phyloP scores from a whole-genome alignment of 2,113 vertebrate genomes.

The Morone saxatilis region DNA sequence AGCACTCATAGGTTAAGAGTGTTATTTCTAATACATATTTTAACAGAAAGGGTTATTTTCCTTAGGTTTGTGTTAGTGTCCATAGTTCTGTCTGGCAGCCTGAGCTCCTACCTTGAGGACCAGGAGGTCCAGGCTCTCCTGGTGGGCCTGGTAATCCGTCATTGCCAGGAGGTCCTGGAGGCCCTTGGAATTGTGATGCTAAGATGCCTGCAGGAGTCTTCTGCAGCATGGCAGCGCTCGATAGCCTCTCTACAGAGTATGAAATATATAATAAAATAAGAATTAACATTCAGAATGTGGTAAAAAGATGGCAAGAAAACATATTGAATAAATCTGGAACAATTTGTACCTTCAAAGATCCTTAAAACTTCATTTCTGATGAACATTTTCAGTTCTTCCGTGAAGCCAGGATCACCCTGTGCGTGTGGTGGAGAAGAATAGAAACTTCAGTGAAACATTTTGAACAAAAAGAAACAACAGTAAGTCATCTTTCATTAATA shows the following conservation, averaged over 20 bases:
- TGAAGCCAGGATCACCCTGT: slow-evolving; percentile 88
- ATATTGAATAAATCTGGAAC: neutral
- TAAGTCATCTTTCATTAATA: slow-evolving; percentile 53
- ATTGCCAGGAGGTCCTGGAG: slow-evolving; percentile 92
- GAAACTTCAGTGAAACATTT: slow-evolving; percentile 49
- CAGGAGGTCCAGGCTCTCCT: slow-evolving; percentile 89
- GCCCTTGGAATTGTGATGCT: slow-evolving; percentile 89
- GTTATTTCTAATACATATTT: slow-evolving; percentile 38
- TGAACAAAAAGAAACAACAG: slow-evolving; percentile 41
- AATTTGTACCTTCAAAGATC: slow-evolving; percentile 92
- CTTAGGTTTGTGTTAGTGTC: slow-evolving; percentile 5
- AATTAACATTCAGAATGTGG: neutral
- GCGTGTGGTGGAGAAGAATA: slow-evolving; percentile 26
- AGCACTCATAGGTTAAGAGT: slow-evolving; percentile 25
- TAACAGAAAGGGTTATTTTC: slow-evolving; percentile 36
- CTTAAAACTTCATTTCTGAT: slow-evolving; percentile 92
- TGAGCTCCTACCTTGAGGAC: slow-evolving; percentile 91
- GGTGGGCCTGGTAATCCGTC: slow-evolving; percentile 92
- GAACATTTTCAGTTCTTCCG: slow-evolving; percentile 93
- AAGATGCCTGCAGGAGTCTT: slow-evolving; percentile 93
- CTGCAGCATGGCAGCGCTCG: slow-evolving; percentile 84
- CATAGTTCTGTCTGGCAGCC: slow-evolving; percentile 36
- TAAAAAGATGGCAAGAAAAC: neutral
- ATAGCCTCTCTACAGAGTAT: slow-evolving; percentile 82
- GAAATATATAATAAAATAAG: neutral